phyloP scores from a whole-genome alignment of 2,888 invertebrate species.

The Diadegma fenestrale region DNA sequence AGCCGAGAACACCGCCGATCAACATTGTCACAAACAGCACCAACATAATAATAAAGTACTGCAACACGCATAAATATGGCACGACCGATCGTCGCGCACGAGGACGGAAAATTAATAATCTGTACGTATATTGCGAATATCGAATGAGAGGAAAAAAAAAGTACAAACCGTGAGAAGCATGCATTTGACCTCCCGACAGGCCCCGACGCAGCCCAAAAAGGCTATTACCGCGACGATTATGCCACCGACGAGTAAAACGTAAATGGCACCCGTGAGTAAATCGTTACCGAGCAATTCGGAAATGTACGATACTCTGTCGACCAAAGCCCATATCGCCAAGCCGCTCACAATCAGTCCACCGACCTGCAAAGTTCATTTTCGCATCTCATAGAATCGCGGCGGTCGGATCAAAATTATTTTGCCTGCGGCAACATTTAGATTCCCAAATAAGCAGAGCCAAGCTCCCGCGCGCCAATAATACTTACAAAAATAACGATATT shows the following conservation, averaged over 20 bases:
- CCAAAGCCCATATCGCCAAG: slow-evolving; percentile 94
- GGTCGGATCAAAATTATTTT: no score
- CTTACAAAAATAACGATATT: slow-evolving; percentile 96
- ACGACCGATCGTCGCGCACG: no score
- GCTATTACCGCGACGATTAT: slow-evolving; percentile 93
- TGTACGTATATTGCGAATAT: no score
- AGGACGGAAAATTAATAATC: no score
- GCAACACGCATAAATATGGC: no score
- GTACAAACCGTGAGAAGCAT: slow-evolving; percentile 94
- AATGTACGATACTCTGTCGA: slow-evolving; percentile 92
- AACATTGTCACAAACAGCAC: slow-evolving; percentile 96
- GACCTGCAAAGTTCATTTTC: slow-evolving; percentile 86
- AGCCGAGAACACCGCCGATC: slow-evolving; percentile 95
- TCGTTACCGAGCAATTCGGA: slow-evolving; percentile 94
- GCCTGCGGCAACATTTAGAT: no score
- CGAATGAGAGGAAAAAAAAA: no score
- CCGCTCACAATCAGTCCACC: slow-evolving; percentile 92
- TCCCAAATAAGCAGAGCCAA: no score
- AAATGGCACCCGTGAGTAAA: slow-evolving; percentile 94
- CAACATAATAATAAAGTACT: slow-evolving; percentile 96
- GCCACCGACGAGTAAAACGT: slow-evolving; percentile 93
- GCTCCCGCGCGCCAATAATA: slow-evolving; percentile 75
- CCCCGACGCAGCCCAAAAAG: slow-evolving; percentile 96
- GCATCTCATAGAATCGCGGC: no score
- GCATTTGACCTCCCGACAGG: slow-evolving; percentile 97